Evolutionary conservation across 1,140 invertebrate species (phyloP), one percentile per base, ranked within the genome.

Genomic region (Bombus haemorrhoidalis): DNA sequence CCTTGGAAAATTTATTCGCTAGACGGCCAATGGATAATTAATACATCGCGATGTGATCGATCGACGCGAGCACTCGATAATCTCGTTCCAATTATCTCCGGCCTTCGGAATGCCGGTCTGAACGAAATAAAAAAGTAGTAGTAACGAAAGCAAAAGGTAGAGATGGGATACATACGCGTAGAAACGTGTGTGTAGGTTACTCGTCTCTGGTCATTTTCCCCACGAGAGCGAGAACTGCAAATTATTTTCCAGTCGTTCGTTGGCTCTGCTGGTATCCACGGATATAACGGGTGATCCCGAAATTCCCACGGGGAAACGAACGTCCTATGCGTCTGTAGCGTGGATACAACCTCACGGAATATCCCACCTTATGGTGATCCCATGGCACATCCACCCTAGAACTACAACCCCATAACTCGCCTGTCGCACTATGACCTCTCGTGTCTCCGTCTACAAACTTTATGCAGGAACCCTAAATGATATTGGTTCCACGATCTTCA

Each of bases 291-390:
- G 93, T 93, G 93, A 93, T 93, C 91, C 88, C 78, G 80, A 93
- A 92, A 93, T 90, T 93, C 93, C 92, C 93, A 76, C 12, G 84
- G 92, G 93, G 84, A 81, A 72, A 81, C 43, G 59, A 74, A 82
- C 57, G 47, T 87, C 86, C 75, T 78, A 75, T 81, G 87, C 81
- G 77, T 53, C 72, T 57, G 57, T 39, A 79, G 10, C 64, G 79
- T 41, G 83, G 62, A 83, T 83, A 87, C 91, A 90, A 89, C 75
- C 92, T 92, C 91, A 90, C 89, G 89, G 91, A 93, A 93, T 93
- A 94, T 94, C 92, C 93, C 91, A 91, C 93, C 93, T 94, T 94
- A 94, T 93, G 93, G 93, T 94, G 93, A 94, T 94, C 93, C 93
- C 91, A 92, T 88, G 91, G 87, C 89, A 88, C 83, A 90, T 90